Base-by-base conservation (phyloP, 2,888 invertebrate species). In the Drosophila sordidula region DNA sequence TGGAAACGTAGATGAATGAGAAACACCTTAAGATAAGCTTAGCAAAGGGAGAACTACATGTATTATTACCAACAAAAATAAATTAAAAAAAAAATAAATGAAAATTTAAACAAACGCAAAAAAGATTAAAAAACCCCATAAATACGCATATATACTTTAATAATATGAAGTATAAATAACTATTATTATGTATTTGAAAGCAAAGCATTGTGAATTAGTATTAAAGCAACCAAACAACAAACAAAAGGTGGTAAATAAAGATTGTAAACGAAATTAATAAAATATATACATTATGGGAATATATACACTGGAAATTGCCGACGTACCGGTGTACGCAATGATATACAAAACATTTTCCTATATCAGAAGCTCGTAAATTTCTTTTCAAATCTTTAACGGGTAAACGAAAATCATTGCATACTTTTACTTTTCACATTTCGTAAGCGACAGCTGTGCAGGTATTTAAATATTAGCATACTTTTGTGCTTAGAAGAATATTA, bases 151-250 rank as follows among this genome's bases (percentile, higher is more conserved):
- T 75, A 78, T 70, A 78, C 70, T 77, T 75, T 64, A 82, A 78
- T 82, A 80, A 75, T 80, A 80, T 62, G 70, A 70, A 62, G 75
- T 82, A 84, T 85, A 72, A 87, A 75, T 78, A 84, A 68, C 81
- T 79, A 84, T 84, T 73, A 84, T 82, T 82, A 85, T 80, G 80
- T 87, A 84, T 84, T 86, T 83, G 84, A 87, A 69, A 84, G 65
- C 78, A 85, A 87, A 85, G 80, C 80, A 84, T 82, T 84, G 87
- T 85, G 85, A 87, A 87, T 82, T 84, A 84, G 87, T 82, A 78
- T 82, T 84, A 87, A 84, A 72, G 63, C 63, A 83, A 85, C 65
- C 73, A 81, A 79, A 78, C 67, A 87, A 82, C 70, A 70, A 68
- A 63, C 67, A 73, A 78, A 73, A 58, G 75, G 51, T 68, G 82